Evolutionary conservation across 2,113 vertebrate genomes (phyloP), one percentile per base, ranked within the genome.

Genomic region (Daphoenositta chrysoptera): DNA sequence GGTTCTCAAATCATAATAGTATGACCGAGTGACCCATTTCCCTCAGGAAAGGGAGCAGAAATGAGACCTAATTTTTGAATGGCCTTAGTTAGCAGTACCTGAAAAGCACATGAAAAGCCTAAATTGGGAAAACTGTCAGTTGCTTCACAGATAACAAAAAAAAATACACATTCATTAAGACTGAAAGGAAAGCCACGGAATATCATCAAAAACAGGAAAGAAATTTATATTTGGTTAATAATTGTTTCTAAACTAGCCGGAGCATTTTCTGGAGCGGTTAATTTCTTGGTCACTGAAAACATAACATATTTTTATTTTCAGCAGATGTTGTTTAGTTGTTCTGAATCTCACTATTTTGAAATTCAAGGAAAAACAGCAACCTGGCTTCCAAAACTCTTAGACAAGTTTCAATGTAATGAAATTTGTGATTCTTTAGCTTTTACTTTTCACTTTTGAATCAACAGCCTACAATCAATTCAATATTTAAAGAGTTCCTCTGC

Each of bases 271-370:
- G 60, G 65, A 82, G 48, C 66, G 72, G 33, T 58, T 87, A 37
- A 73, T 87, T 83, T 92, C 71, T 86, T 89, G 57, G 51, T 92
- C 23, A n/a, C 31, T 85, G 22, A 78, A 90, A 86, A 81, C 44
- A 61, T 54, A 80, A 80, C 47, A 58, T 40, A 28, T 66, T 93
- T 96, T 86, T 81, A 90, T 88, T 77, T 95, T 77, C 77, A 90
- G 39, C 88, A 91, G 90, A 90, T 95, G 93, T 91, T 87, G n/a
- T 81, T 90, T 66, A 83, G 79, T 54, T 47, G 20, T 93, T 93
- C 86, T 72, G 82, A 81, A 87, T 58, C 58, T 70, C 58, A 56
- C 16, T 70, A 73, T 87, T 90, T 87, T 83, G 83, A 90, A 92
- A 94, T 82, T 68, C 47, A 91, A 71, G 54, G 60, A 75, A 80